These are phyloP conservation scores for Anas platyrhynchos DNA, from an alignment of 2,113 vertebrate species.

Conservation along the genomic window DNA sequence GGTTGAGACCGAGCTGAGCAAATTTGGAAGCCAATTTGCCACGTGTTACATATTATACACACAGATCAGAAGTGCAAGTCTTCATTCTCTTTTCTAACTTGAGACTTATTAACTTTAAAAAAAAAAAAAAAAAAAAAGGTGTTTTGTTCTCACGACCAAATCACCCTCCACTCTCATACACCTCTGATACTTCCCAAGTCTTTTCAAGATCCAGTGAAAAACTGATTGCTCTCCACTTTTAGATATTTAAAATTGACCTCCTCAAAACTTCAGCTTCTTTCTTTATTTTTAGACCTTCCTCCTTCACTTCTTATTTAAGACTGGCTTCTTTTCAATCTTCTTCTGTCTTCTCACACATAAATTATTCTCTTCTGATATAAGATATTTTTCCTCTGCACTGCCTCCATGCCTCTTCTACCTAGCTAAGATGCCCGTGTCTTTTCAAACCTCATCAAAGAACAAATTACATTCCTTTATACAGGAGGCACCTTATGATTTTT, in stretches of 20 bases:
- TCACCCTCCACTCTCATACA: neutral
- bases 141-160: neutral
- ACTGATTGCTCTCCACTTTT: neutral
- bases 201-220: neutral
- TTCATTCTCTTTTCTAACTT: neutral
- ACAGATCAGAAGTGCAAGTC: neutral
- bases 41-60: neutral
- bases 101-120: neutral
- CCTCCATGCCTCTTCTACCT: neutral
- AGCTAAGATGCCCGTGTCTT: neutral
- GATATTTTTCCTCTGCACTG: neutral
- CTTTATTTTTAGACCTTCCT: neutral
- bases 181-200: neutral
- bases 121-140: neutral
- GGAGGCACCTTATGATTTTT: neutral
- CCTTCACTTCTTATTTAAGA: constrained; percentile 1
- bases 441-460: neutral
- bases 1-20: neutral
- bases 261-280: neutral
- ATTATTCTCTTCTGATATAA: neutral
- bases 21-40: neutral
- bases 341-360: neutral
- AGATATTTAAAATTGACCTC: neutral
- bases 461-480: neutral
- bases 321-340: neutral